phyloP scores from a whole-genome alignment of 2,888 invertebrate species.

The Cartodere bifasciata region DNA sequence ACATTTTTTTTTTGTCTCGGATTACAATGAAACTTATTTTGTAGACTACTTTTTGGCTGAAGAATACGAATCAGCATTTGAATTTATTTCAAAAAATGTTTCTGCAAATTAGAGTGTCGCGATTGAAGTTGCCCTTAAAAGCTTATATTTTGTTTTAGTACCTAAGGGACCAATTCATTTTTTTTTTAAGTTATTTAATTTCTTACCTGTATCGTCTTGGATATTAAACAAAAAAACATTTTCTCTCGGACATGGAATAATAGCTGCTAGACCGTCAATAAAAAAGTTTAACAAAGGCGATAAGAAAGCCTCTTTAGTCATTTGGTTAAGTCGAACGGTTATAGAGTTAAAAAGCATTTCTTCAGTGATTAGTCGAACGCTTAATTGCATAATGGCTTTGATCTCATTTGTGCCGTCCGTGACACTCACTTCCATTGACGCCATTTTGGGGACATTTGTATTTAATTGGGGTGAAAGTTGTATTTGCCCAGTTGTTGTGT shows the following conservation, averaged over 20 bases:
- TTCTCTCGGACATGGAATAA: constrained; percentile 83
- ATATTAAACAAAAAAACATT: constrained; percentile 88
- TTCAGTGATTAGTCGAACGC: constrained; percentile 82
- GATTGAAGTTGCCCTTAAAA: too few relatives aligned
- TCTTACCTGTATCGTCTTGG: constrained; percentile 46
- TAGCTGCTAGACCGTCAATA: constrained; percentile 79
- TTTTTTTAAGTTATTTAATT: too few relatives aligned
- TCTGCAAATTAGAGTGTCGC: too few relatives aligned
- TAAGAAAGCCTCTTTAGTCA: constrained; percentile 85
- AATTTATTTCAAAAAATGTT: too few relatives aligned
- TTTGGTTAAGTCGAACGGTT: constrained; percentile 82
- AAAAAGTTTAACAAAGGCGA: constrained; percentile 81
- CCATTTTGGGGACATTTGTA: constrained; percentile 88
- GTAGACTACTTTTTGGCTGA: too few relatives aligned
- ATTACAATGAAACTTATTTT: too few relatives aligned
- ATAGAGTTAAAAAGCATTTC: constrained; percentile 92
- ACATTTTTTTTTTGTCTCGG: too few relatives aligned
- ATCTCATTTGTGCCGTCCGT: constrained; percentile 90
- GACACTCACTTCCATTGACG: constrained; percentile 88
- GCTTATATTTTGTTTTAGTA: too few relatives aligned
- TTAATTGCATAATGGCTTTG: constrained; percentile 82
- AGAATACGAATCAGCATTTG: too few relatives aligned
- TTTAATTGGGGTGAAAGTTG: constrained; percentile 84
- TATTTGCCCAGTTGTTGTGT: constrained; percentile 72
- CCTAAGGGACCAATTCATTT: too few relatives aligned